Evolutionary conservation across 2,113 vertebrate genomes (phyloP).

Genomic region (Alectura lathami): DNA sequence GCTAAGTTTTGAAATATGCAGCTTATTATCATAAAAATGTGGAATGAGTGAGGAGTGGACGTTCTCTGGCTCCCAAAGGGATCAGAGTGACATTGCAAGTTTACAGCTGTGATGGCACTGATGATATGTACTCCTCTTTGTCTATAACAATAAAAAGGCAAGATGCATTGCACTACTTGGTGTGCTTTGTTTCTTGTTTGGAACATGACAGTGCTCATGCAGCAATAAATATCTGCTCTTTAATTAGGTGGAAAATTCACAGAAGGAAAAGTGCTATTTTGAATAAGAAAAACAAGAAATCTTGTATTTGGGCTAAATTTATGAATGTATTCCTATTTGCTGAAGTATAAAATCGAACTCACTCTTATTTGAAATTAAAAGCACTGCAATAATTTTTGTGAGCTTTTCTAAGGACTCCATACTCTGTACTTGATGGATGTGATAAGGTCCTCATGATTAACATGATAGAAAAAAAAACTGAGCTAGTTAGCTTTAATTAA

Average conservation of each 20-base stretch:
- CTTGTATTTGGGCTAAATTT: background rate
- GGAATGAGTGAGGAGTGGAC: slow-evolving; percentile 18
- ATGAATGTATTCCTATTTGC: background rate
- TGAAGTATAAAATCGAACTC: background rate
- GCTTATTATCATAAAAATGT: background rate
- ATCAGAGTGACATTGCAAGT: slow-evolving; percentile 37
- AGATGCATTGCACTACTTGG: background rate
- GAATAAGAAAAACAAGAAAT: background rate
- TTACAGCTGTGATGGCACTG: background rate
- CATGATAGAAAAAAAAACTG: background rate
- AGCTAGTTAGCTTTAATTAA: background rate
- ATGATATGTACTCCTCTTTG: background rate
- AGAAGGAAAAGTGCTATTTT: background rate
- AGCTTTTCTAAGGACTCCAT: background rate
- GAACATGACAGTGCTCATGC: background rate
- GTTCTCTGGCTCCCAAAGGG: slow-evolving; percentile 9
- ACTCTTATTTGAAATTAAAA: background rate
- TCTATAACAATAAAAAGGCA: slow-evolving; percentile 60
- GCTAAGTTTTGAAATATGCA: background rate
- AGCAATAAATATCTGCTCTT: background rate
- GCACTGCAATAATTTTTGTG: background rate
- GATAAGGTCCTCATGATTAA: background rate
- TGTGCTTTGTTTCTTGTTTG: background rate
- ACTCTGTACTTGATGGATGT: background rate
- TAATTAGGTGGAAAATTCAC: background rate